phyloP scores from a whole-genome alignment of 2,888 invertebrate genomes.

The Pherbina coryleti region DNA sequence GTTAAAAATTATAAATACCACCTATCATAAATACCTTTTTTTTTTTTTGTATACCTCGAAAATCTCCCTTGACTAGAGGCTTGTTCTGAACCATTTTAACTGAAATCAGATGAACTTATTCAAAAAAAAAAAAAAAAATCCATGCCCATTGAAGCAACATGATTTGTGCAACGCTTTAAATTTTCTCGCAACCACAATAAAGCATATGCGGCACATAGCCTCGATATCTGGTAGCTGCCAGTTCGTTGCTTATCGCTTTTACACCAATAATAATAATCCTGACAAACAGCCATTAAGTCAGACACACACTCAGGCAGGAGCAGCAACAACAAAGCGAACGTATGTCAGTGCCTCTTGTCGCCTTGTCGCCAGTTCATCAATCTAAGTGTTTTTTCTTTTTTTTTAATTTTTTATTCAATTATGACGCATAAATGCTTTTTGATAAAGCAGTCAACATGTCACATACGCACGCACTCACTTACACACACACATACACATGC shows the following conservation, averaged over 20 bases:
- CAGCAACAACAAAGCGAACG: not conserved
- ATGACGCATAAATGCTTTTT: slow-evolving; percentile 18
- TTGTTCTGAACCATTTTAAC: no score
- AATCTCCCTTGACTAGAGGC: no score
- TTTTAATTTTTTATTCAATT: not conserved
- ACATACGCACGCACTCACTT: not conserved
- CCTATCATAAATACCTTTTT: no score
- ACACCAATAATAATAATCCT: not conserved
- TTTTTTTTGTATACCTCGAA: no score
- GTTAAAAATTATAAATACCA: no score
- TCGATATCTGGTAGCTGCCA: no score
- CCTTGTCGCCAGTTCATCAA: slow-evolving; percentile 23
- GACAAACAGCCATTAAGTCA: not conserved
- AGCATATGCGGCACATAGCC: no score
- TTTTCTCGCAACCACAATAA: no score
- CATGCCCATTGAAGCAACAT: no score
- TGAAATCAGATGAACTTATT: no score
- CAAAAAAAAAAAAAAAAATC: no score
- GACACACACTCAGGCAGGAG: not conserved
- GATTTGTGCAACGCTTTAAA: no score
- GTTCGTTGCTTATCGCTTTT: not conserved
- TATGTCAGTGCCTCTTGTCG: slow-evolving; percentile 13
- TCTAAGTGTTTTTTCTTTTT: not conserved
- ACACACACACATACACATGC: not conserved
- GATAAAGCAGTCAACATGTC: not conserved